Percentiles rank a stretch among this genome's conserved stretches.
Evolutionary conservation across 2,888 invertebrate genomes (phyloP).

Genomic region (Nyleta sp.): DNA sequence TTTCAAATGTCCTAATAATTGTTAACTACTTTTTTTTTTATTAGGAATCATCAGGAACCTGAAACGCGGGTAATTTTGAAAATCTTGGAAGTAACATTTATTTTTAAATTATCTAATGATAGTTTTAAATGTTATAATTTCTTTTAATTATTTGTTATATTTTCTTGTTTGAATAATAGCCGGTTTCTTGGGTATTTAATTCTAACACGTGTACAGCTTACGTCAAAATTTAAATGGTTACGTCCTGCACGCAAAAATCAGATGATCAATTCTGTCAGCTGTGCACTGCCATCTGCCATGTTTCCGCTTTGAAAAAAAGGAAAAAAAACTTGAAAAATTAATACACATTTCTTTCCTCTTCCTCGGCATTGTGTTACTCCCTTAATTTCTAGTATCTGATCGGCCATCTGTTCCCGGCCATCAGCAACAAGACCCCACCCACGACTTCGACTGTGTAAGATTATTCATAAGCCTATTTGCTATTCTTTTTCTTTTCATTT

Average conservation of each 20-base stretch:
- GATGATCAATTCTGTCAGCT: slow-evolving; percentile 76
- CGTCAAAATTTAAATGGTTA: slow-evolving; percentile 79
- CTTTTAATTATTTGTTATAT: too few relatives aligned
- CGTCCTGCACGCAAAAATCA: slow-evolving; percentile 76
- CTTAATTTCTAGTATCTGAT: slow-evolving; percentile 82
- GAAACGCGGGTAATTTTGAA: too few relatives aligned
- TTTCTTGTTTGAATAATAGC: too few relatives aligned
- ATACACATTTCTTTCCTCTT: slow-evolving; percentile 81
- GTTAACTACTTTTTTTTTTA: too few relatives aligned
- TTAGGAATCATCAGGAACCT: too few relatives aligned
- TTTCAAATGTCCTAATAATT: too few relatives aligned
- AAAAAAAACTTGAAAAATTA: slow-evolving; percentile 83
- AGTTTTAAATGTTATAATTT: too few relatives aligned
- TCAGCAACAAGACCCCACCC: slow-evolving; percentile 61
- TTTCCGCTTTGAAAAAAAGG: slow-evolving; percentile 12
- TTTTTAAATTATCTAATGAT: too few relatives aligned
- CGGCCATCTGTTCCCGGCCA: slow-evolving; percentile 80
- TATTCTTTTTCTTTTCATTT: too few relatives aligned
- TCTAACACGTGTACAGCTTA: slow-evolving; percentile 54
- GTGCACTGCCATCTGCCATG: slow-evolving; percentile 66
- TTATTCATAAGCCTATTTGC: slow-evolving; percentile 55
- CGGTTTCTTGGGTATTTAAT: slow-evolving; percentile 19
- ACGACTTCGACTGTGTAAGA: slow-evolving; percentile 10
- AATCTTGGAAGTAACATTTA: too few relatives aligned
- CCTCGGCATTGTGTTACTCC: slow-evolving; percentile 73